Evolutionary conservation across 2,113 vertebrate species (phyloP), one percentile per base, ranked within the genome.

Genomic region (Oxyruncus cristatus): DNA sequence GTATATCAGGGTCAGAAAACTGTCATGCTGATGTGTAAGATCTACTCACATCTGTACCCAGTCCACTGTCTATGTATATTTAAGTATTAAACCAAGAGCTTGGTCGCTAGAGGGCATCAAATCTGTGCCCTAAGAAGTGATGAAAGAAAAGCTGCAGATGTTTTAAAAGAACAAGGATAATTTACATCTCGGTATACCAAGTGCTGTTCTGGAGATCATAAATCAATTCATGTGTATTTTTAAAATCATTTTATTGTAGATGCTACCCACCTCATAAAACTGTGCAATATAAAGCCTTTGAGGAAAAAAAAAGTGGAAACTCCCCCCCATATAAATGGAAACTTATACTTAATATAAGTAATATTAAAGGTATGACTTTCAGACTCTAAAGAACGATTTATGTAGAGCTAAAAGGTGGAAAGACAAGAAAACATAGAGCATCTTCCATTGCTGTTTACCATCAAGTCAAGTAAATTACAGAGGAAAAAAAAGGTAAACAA

Each of bases 91-190:
- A 76, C 28, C 14, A 79, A 88, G 41, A 23, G 13, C 33, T 85
- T 4, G 0, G 85, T 93, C 85, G 0, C 92, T 95, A 96, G 92
- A 88, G 75, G 95, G 75, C 89, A 85, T 96, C 78, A 93, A 35
- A 80, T 95, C 85, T 92, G 85, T 95, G 89, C 81, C 89, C 93
- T 79, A 39, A 87, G 46, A 91, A 65, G 44, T 22, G n/a, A 55
- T 66, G n/a, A 83, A 91, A 86, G 30, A 87, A 83, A 91, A 65
- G 6, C 41, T 85, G 58, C 14, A 49, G 24, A 50, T 79, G 5
- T 71, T 91, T 62, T 61, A 67, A 68, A 8, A 44, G 75, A 78
- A 67, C 12, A 80, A 81, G 55, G 4, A 73, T 2, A 59, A 75
- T 65, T 72, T 82, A 56, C n/a, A 78, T 39, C 20, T 84, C 47